Base-by-base conservation (phyloP, 53 echinoderm and acorn worm genomes). In the Patiria pectinifera region DNA sequence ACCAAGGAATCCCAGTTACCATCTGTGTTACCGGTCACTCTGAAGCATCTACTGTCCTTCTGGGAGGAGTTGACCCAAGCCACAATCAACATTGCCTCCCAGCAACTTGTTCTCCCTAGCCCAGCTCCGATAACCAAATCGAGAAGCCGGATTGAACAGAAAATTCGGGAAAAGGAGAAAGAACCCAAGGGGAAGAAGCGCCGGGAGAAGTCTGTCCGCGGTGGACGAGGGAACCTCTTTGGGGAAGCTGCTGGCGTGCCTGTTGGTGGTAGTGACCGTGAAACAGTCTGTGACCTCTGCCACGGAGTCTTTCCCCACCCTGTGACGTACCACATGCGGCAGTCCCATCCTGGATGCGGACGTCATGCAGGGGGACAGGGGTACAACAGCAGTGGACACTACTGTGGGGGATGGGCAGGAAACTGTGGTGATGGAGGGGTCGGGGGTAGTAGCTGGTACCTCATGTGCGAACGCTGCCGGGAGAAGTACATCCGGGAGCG, bases 301-400 rank as follows among this genome's bases (percentile, higher is more conserved):
- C 83, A 94, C 44, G 94, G 96, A 7, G 95, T 96, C 18, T 98
- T 96, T 83, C 98, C 98, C 14, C 96, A 96, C 82, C 98, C 98
- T 25, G 98, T 98, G 71, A 98, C 98, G 2, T 98, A 96, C 91
- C 98, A 98, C 86, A 98, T 98, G 98, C 94, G 95, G 45, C 95
- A 98, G 78, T 87, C 94, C 71, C 98, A 98, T 77, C 98, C 98
- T 21, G 97, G 98, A 14, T 98, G 98, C 76, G 96, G 98, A 6
- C 95, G 93, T 82, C 94, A 92, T 25, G 98, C 98, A 13, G 94
- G 94, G 25, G 98, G 98, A 8, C 95, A 98, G 66, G 96, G 98
- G 0, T 98, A 98, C 92, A 98, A 98, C 89, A 98, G 98, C 85
- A 98, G 98, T 87, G 96, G 98, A 14, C 94, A 94, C 74, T 98